Evolutionary conservation across 2,888 invertebrate genomes (phyloP).

Genomic region (Sesia apiformis): DNA sequence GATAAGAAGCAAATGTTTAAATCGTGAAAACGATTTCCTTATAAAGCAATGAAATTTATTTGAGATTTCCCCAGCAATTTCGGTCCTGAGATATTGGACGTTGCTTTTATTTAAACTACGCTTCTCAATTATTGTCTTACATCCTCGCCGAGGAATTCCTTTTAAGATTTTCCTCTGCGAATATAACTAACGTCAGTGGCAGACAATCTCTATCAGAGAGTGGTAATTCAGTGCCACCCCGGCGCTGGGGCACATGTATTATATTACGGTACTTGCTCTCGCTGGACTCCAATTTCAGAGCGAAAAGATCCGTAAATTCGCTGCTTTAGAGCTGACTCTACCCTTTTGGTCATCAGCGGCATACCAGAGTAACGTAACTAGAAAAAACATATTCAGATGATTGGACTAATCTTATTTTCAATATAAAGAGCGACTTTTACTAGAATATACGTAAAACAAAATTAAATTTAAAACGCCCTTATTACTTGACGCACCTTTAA

Average conservation of each 20-base stretch:
- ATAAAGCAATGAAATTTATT: neutral
- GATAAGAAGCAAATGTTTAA: slow-evolving; percentile 5
- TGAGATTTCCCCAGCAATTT: neutral
- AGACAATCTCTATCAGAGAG: slow-evolving; percentile 25
- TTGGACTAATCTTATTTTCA: too few species aligned
- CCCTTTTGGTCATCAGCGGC: slow-evolving; percentile 26
- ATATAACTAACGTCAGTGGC: slow-evolving; percentile 19
- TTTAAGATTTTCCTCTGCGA: slow-evolving; percentile 2
- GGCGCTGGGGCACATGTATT: slow-evolving; percentile 37
- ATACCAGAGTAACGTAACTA: slow-evolving; percentile 12
- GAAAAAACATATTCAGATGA: too few species aligned
- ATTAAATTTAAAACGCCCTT: too few species aligned
- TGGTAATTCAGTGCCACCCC: slow-evolving; percentile 44
- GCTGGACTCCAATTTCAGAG: slow-evolving; percentile 23
- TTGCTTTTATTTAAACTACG: neutral
- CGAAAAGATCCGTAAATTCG: slow-evolving; percentile 30
- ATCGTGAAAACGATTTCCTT: neutral
- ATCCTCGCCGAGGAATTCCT: slow-evolving; percentile 1
- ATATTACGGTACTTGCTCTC: slow-evolving; percentile 38
- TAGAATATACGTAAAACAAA: too few species aligned
- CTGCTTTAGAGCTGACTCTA: slow-evolving; percentile 29
- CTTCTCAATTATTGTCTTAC: neutral
- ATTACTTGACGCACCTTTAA: too few species aligned
- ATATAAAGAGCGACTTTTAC: too few species aligned
- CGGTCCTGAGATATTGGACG: neutral